These are phyloP conservation scores for Miniopterus natalensis DNA, from an alignment of 2,113 vertebrate genomes.

Conservation along the genomic window DNA sequence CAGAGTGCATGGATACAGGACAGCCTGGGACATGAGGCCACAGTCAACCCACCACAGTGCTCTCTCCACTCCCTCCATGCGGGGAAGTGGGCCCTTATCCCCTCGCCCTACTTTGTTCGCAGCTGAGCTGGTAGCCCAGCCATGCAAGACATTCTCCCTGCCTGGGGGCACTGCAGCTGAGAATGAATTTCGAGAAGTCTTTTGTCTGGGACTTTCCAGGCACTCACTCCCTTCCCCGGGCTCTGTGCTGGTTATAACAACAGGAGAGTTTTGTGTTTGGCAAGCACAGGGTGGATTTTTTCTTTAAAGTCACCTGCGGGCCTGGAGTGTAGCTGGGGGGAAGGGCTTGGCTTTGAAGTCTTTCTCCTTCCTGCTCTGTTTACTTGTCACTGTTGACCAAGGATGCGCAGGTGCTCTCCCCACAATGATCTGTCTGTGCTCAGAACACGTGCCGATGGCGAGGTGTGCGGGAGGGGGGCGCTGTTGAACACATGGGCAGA, in stretches of 20 bases:
- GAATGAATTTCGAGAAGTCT: not conserved
- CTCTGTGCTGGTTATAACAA: too few relatives aligned
- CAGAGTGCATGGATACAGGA: fast-evolving
- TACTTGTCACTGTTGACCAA: not conserved
- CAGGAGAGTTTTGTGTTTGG: not conserved
- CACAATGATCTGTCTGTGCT: not conserved
- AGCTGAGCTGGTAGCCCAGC: not conserved
- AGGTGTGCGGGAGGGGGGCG: fast-evolving
- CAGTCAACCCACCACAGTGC: not conserved
- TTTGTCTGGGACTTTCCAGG: not conserved
- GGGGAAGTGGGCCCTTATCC: fast-evolving
- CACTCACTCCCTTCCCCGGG: fast-evolving
- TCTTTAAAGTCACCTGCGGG: not conserved
- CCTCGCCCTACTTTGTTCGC: fast-evolving
- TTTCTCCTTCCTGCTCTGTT: not conserved
- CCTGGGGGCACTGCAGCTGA: fast-evolving
- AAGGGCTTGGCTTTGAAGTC: not conserved
- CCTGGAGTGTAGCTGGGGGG: not conserved
- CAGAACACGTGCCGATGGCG: fast-evolving
- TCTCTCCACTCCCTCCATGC: not conserved
- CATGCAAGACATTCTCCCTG: fast-evolving
- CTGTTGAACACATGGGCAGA: fast-evolving
- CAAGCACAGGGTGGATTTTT: not conserved
- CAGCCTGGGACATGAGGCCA: not conserved
- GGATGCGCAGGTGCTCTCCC: not conserved